Percentiles rank a stretch among this genome's conserved stretches.
Evolutionary conservation across 1,140 invertebrate genomes (phyloP).

Genomic region (Odontomachus brunneus): DNA sequence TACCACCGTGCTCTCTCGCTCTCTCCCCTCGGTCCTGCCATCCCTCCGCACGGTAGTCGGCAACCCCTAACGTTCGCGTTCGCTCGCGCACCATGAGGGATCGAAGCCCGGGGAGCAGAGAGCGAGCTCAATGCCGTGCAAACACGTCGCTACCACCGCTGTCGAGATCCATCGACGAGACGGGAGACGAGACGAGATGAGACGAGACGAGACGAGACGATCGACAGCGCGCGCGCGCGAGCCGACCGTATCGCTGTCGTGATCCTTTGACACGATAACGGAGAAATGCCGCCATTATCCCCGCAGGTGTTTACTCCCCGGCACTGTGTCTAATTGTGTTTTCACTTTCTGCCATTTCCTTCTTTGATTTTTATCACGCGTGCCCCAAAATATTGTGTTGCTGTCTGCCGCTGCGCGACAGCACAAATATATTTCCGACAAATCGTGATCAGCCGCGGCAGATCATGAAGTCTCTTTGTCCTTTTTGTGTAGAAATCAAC

Average conservation of each 20-base stretch:
- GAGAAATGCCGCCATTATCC: slow-evolving; percentile 22
- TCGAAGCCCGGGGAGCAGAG: slow-evolving; percentile 25
- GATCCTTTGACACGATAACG: slow-evolving; percentile 16
- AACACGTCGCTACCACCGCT: slow-evolving; percentile 51
- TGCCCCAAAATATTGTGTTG: too few species aligned
- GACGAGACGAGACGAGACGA: slow-evolving; percentile 22
- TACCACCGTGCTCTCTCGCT: slow-evolving; percentile 62
- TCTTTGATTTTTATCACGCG: neutral
- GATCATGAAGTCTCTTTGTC: too few species aligned
- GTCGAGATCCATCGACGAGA: slow-evolving; percentile 43
- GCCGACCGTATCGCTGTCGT: neutral
- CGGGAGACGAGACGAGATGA: slow-evolving; percentile 3
- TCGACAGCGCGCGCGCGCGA: slow-evolving; percentile 38
- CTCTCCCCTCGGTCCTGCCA: slow-evolving; percentile 9
- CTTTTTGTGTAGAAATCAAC: too few species aligned
- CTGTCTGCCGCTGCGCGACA: too few species aligned
- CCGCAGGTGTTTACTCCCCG: neutral
- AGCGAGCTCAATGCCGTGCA: slow-evolving; percentile 66
- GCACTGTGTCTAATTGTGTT: neutral
- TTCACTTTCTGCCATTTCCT: neutral
- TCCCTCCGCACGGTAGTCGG: slow-evolving; percentile 31
- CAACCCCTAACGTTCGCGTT: slow-evolving; percentile 34
- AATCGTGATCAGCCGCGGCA: too few species aligned
- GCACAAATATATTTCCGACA: too few species aligned
- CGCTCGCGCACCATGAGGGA: slow-evolving; percentile 22